phyloP scores from a whole-genome alignment of 1,140 invertebrate species.

The Danaus plexippus region DNA sequence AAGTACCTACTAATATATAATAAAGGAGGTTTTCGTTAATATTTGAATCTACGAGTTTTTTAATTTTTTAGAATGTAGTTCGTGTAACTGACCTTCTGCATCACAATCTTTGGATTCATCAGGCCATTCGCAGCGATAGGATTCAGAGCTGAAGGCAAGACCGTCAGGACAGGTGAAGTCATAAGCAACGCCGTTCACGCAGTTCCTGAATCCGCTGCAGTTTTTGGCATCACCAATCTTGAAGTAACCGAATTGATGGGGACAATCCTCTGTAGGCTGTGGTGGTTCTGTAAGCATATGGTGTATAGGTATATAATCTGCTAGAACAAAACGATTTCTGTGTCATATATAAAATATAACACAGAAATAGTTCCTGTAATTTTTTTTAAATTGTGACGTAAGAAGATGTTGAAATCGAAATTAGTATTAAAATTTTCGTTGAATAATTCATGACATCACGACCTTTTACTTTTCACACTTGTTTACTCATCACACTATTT shows the following conservation, averaged over 20 bases:
- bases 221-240: constrained; percentile 77
- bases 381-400: too few relatives aligned
- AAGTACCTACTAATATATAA: too few relatives aligned
- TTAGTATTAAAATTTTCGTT: too few relatives aligned
- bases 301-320: too few relatives aligned
- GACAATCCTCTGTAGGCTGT: constrained; percentile 83
- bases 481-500: too few relatives aligned
- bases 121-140: constrained; percentile 89
- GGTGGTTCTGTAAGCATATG: constrained; percentile 40
- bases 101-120: constrained; percentile 84
- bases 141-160: constrained; percentile 84
- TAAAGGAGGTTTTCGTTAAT: not conserved
- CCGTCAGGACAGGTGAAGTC: constrained; percentile 84
- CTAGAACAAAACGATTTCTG: too few relatives aligned
- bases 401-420: too few relatives aligned
- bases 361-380: too few relatives aligned
- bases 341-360: too few relatives aligned
- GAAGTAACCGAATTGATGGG: constrained; percentile 89
- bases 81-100: constrained; percentile 75
- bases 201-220: constrained; percentile 89
- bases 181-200: constrained; percentile 80
- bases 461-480: too few relatives aligned
- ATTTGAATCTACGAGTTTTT: not conserved
- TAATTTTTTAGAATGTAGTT: not conserved
- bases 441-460: too few relatives aligned